These are phyloP conservation scores for Perca flavescens DNA, from an alignment of 2,113 vertebrate species.

Conservation along the genomic window DNA sequence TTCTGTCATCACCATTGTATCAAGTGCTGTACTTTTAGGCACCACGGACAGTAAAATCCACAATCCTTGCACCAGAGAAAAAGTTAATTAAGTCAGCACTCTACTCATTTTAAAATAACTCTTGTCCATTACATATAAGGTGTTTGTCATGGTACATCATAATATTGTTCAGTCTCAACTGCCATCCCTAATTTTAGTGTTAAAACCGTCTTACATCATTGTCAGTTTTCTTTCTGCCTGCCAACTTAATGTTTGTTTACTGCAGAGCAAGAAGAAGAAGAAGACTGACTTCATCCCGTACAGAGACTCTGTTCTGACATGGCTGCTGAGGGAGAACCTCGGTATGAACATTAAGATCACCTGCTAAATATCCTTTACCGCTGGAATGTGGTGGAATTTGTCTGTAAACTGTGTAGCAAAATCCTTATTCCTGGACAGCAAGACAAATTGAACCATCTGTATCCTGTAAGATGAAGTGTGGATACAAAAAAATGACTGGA, in stretches of 20 bases:
- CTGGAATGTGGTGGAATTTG: background rate
- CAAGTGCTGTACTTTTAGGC: conserved; percentile 10
- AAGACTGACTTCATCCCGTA: conserved; percentile 98
- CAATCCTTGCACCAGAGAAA: conserved; percentile 8
- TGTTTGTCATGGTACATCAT: conserved; percentile 19
- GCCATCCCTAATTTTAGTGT: conserved; percentile 12
- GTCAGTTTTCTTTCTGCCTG: background rate
- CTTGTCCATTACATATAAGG: conserved; percentile 1
- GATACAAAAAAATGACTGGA: conserved; percentile 18
- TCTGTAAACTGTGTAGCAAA: conserved; percentile 14
- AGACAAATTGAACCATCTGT: conserved; percentile 24
- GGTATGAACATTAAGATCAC: conserved; percentile 83
- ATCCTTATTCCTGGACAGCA: background rate
- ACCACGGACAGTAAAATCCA: background rate
- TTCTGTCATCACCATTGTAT: conserved; percentile 4
- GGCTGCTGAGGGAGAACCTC: conserved; percentile 98
- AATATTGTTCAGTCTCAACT: background rate
- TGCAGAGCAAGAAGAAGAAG: conserved; percentile 99
- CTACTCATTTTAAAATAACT: conserved; percentile 15
- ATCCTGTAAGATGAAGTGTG: conserved; percentile 1
- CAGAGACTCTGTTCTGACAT: conserved; percentile 97
- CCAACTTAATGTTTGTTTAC: conserved; percentile 55
- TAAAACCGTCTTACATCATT: background rate
- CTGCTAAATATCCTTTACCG: background rate
- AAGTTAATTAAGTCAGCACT: conserved; percentile 13